Evolutionary conservation across 2,888 invertebrate species (phyloP).

Genomic region (Hymenopus coronatus): DNA sequence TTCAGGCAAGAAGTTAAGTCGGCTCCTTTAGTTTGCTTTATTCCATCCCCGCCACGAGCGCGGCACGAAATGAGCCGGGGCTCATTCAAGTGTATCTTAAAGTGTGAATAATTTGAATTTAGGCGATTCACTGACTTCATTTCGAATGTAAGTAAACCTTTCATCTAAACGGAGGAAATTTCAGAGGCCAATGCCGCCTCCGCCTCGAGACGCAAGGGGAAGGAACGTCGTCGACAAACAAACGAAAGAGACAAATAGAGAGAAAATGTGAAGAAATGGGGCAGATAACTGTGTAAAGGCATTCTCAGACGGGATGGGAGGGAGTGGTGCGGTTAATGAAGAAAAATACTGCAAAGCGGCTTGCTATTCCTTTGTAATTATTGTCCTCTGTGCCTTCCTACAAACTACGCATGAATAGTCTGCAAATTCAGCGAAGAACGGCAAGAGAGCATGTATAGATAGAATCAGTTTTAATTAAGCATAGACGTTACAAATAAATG

Average conservation of each 20-base stretch:
- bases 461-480: background rate
- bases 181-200: background rate
- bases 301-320: background rate
- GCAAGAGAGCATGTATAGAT: background rate
- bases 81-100: conserved; percentile 28
- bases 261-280: conserved; percentile 36
- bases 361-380: background rate
- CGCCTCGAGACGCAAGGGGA: background rate
- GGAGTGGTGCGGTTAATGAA: background rate
- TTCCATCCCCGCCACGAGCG: background rate
- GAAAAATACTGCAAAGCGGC: background rate
- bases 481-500: background rate
- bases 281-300: conserved; percentile 33
- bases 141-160: conserved; percentile 15
- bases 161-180: conserved; percentile 2
- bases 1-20: background rate
- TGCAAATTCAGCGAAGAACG: background rate
- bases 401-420: background rate
- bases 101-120: conserved; percentile 35
- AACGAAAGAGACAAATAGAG: conserved; percentile 33
- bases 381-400: background rate
- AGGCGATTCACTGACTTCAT: conserved; percentile 34
- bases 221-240: background rate
- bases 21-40: background rate
- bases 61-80: conserved; percentile 12